phyloP scores from a whole-genome alignment of 1,140 invertebrate genomes.

The Phthorimaea operculella region DNA sequence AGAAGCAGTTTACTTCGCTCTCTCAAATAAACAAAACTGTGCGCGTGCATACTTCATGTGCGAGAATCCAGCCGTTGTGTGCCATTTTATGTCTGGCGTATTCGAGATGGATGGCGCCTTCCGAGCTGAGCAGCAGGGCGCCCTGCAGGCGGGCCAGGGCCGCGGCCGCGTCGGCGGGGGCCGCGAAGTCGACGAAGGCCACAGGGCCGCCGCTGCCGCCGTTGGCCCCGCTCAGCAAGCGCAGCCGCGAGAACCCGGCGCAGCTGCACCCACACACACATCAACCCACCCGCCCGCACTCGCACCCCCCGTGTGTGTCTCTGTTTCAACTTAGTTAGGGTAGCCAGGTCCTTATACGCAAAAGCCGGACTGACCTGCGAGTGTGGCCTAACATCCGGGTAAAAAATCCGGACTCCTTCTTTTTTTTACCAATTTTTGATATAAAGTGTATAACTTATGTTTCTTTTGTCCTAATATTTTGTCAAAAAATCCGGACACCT shows the following conservation, averaged over 20 bases:
- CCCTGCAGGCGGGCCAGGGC: constrained; percentile 94
- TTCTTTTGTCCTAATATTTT: too few relatives aligned
- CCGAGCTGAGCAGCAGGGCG: constrained; percentile 93
- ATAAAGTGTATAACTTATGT: too few relatives aligned
- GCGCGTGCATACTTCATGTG: constrained; percentile 65
- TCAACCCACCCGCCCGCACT: background rate
- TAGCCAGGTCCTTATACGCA: too few relatives aligned
- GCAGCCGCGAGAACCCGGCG: constrained; percentile 95
- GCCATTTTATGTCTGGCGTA: constrained; percentile 98
- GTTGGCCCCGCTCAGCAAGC: constrained; percentile 83
- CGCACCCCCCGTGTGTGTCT: background rate
- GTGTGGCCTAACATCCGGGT: too few relatives aligned
- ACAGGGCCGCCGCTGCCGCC: constrained; percentile 69
- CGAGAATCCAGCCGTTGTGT: constrained; percentile 69
- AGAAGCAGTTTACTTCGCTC: background rate
- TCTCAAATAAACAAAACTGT: constrained; percentile 18
- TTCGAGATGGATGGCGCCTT: constrained; percentile 97
- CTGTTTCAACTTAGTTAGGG: background rate
- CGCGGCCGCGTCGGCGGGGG: constrained; percentile 87
- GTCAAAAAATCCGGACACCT: too few relatives aligned
- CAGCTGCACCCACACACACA: constrained; percentile 75
- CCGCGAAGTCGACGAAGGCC: constrained; percentile 97
- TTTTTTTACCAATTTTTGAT: too few relatives aligned
- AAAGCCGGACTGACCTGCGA: too few relatives aligned
- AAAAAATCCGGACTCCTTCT: too few relatives aligned